These are phyloP conservation scores for Lasioglossum vierecki DNA, from an alignment of 2,888 invertebrate species.

Conservation along the genomic window DNA sequence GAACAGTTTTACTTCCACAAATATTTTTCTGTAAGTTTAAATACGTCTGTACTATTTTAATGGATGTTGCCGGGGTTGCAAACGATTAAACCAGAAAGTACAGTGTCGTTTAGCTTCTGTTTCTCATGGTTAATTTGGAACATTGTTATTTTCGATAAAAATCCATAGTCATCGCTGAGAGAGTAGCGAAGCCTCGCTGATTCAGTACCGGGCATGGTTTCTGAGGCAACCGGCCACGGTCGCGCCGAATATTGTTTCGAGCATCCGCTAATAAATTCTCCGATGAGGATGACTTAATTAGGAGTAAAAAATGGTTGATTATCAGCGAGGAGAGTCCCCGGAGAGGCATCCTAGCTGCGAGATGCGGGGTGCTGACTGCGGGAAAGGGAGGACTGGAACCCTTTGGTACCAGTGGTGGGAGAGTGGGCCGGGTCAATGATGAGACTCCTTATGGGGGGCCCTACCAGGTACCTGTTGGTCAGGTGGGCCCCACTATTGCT, in stretches of 20 bases:
- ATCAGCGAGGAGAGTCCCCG: conserved; percentile 45
- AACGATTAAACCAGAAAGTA: not conserved
- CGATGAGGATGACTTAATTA: conserved; percentile 36
- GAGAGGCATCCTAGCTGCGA: conserved; percentile 49
- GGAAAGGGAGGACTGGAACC: conserved; percentile 71
- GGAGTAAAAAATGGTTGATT: conserved; percentile 43
- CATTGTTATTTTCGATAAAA: not conserved
- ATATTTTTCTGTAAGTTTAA: too few species aligned
- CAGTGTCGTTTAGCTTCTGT: not conserved
- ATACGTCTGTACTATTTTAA: too few species aligned
- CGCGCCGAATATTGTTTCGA: not conserved
- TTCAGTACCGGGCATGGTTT: not conserved
- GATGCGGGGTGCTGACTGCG: conserved; percentile 61
- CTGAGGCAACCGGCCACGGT: not conserved
- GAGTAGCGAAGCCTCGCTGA: not conserved
- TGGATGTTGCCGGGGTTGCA: too few species aligned
- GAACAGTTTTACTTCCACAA: too few species aligned
- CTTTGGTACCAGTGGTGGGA: conserved; percentile 72
- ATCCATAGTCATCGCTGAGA: not conserved
- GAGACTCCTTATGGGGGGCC: conserved; percentile 76
- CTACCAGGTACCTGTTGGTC: conserved; percentile 80
- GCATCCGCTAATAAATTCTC: conserved; percentile 18
- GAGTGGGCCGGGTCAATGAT: conserved; percentile 79
- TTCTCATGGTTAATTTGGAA: not conserved
- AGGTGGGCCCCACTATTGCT: conserved; percentile 78